Base-by-base conservation (phyloP, 2,888 invertebrate genomes). In the Cephus rjabovi region DNA sequence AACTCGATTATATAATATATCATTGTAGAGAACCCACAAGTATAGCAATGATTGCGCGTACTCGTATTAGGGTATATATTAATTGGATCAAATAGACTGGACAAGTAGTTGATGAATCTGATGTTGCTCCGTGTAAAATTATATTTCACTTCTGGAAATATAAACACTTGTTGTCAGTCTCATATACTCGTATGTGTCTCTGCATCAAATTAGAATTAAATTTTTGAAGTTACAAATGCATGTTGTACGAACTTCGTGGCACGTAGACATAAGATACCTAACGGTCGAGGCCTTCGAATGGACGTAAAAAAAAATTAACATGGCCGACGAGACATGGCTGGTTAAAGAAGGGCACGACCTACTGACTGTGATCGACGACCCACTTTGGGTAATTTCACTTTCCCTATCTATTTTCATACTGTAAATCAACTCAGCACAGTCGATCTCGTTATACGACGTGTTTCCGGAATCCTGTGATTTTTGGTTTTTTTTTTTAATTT, bases 311-410 rank as follows among this genome's bases (percentile, higher is more conserved):
- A 56, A 23, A 56, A 56, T 15, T 23, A 56, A 23, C 56, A 56
- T 56, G 56, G 56, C 2, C 6, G 23, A 9, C 56, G 2, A 56
- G 56, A 56, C 23, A 0, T 23, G 56, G 56, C 56, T 56, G 75
- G 74, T 69, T 70, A 74, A 75, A 68, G 73, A 75, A 74, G 70
- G 30, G 77, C 40, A 69, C 73, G 82, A 83, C 81, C 81, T 69
- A 81, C 77, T 78, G 78, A 77, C 71, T 78, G 81, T 75, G 40
- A 80, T 79, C 79, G 75, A 69, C 78, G 83, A 78, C 75, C 77
- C 68, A 79, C 79, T 79, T 81, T 80, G 77, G 23, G 23, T n/a
- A 23, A 76, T 77, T 81, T 79, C 76, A 80, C 82, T 82, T 81
- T 81, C 81, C 4, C 69, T 74, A 33, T 15, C 75, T 78, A 77